Percentiles rank a stretch among this genome's conserved stretches.
Evolutionary conservation across 2,888 invertebrate species (phyloP).

Genomic region (Aspidiotus rigidus): DNA sequence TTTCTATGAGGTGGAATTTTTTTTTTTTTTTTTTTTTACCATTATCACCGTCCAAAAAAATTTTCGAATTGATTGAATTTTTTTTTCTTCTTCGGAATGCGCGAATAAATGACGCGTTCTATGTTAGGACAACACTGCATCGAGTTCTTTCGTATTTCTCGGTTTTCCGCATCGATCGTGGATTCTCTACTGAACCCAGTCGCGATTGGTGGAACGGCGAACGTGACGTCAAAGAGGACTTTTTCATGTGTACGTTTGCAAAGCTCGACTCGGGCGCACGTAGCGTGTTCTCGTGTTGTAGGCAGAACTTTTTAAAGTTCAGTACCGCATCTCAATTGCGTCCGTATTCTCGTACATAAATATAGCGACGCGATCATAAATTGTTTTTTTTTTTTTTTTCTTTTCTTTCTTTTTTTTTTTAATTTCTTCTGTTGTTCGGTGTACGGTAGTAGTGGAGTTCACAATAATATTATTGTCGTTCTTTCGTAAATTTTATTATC

Average conservation of each 20-base stretch:
- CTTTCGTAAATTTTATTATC: too few species aligned
- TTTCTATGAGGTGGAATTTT: too few species aligned
- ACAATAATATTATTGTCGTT: too few species aligned
- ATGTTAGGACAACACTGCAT: too few species aligned
- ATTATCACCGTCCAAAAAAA: too few species aligned
- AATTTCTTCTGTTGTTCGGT: too few species aligned
- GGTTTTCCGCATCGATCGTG: constrained; percentile 28
- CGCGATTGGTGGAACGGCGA: constrained; percentile 11
- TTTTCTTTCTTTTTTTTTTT: too few species aligned
- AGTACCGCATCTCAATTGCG: constrained; percentile 30
- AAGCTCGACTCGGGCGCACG: constrained; percentile 5
- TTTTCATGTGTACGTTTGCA: constrained; percentile 6
- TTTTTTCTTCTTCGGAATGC: too few species aligned
- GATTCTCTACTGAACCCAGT: constrained; percentile 10
- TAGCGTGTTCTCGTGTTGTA: constrained; percentile 1
- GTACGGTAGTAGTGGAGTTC: too few species aligned
- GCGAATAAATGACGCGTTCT: too few species aligned
- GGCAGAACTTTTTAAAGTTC: constrained; percentile 27
- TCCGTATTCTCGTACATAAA: constrained; percentile 3
- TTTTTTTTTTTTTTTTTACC: too few species aligned
- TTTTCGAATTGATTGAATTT: too few species aligned
- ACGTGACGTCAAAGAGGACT: constrained; percentile 29
- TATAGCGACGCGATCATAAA: not conserved
- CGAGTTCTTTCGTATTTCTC: constrained; percentile 8
- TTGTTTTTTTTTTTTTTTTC: not conserved